Percentiles rank a stretch among this genome's conserved stretches.
Conservation (phyloP, 1,140 invertebrate species). For the Bactericera cockerelli region DNA sequence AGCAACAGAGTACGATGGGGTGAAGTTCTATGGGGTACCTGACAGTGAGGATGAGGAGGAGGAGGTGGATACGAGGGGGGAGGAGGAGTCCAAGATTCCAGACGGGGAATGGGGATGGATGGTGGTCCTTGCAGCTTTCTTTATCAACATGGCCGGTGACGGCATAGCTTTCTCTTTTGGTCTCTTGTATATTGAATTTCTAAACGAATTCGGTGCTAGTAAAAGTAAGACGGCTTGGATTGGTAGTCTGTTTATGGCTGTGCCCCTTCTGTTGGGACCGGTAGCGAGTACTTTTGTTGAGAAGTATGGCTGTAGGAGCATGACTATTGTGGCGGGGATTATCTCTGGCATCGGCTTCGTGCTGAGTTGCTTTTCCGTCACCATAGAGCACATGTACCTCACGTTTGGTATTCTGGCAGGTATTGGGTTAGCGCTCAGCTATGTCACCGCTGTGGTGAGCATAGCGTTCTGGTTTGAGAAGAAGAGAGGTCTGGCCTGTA, state of each 20-base stretch:
- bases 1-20: conserved; percentile 14
- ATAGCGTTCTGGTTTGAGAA: conserved; percentile 95
- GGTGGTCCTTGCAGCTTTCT: conserved; percentile 64
- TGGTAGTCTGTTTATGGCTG: conserved; percentile 70
- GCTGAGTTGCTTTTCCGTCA: conserved; percentile 50
- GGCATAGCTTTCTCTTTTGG: conserved; percentile 89
- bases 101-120: conserved; percentile 75
- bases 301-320: conserved; percentile 61
- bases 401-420: conserved; percentile 76
- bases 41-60: conserved; percentile 17
- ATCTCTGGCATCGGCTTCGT: conserved; percentile 63
- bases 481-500: conserved; percentile 78
- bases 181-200: conserved; percentile 68
- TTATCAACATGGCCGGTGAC: conserved; percentile 83
- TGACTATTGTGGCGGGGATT: conserved; percentile 26
- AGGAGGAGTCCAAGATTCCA: conserved; percentile 37
- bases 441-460: conserved; percentile 79
- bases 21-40: conserved; percentile 13
- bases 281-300: conserved; percentile 73
- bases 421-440: conserved; percentile 65
- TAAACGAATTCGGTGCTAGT: conserved; percentile 63
- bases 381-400: conserved; percentile 58
- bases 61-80: conserved; percentile 16
- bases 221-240: conserved; percentile 76
- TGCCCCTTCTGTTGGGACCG: conserved; percentile 73